These are phyloP conservation scores for Formicarius rufipectus DNA, from an alignment of 2,113 vertebrate species.

Conservation along the genomic window DNA sequence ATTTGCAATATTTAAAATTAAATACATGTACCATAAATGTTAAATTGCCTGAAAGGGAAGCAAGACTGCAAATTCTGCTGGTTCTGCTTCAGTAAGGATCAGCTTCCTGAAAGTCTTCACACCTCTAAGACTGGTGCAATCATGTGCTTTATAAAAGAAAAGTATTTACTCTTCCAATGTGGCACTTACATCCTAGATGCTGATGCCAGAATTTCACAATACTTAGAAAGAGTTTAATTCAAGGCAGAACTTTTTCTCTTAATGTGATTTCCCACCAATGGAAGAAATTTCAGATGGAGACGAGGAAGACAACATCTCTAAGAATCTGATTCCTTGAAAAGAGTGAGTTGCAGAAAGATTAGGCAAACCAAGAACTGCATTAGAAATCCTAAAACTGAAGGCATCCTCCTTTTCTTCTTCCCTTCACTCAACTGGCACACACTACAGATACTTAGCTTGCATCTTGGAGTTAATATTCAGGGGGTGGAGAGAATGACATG, in stretches of 20 bases:
- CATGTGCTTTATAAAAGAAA: background rate
- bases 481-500: background rate
- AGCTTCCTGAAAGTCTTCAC: background rate
- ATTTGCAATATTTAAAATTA: background rate
- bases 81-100: background rate
- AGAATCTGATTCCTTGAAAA: background rate
- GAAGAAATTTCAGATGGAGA: background rate
- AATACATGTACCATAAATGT: background rate
- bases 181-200: background rate
- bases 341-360: background rate
- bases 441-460: background rate
- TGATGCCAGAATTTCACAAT: background rate
- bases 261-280: background rate
- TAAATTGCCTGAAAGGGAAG: background rate
- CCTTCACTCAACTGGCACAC: background rate
- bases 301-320: background rate
- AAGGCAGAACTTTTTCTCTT: background rate
- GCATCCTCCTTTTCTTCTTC: background rate
- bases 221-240: background rate
- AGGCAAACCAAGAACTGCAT: background rate
- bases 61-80: background rate
- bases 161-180: background rate
- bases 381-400: background rate
- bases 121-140: background rate
- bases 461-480: background rate